Evolutionary conservation across 2,797 vertebrate species (phyloP).

Genomic region (Gadopsis marmoratus): DNA sequence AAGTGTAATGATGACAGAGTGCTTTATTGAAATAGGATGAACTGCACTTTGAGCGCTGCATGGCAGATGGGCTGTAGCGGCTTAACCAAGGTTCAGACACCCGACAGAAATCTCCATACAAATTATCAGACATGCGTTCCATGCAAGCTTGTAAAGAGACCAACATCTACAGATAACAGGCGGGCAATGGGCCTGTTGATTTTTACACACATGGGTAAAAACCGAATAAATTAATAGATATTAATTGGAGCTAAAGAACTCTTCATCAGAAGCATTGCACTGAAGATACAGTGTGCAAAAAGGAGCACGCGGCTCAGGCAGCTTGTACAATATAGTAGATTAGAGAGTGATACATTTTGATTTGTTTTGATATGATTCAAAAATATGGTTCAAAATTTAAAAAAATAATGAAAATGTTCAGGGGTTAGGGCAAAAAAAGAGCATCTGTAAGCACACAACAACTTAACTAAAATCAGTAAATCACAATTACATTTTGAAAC

Average conservation of each 20-base stretch:
- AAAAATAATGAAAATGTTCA: neutral
- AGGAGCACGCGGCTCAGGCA: neutral
- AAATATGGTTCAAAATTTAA: neutral
- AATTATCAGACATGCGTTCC: slow-evolving; percentile 23
- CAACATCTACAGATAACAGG: neutral
- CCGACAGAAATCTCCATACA: slow-evolving; percentile 31
- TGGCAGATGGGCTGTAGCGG: slow-evolving; percentile 26
- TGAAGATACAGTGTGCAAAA: neutral
- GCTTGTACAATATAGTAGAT: neutral
- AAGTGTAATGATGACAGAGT: slow-evolving; percentile 21
- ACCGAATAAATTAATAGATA: neutral
- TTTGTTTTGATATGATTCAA: slow-evolving; percentile 7
- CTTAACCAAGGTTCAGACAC: slow-evolving; percentile 24
- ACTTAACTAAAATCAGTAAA: slow-evolving; percentile 12
- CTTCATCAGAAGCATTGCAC: neutral
- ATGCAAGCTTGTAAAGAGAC: slow-evolving; percentile 1
- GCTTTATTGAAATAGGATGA: slow-evolving; percentile 12
- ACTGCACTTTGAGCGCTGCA: neutral
- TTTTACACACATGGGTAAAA: neutral
- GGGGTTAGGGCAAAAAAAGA: too few species aligned
- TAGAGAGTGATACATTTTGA: neutral
- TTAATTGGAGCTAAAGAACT: neutral
- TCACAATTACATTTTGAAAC: slow-evolving; percentile 14
- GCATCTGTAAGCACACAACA: neutral
- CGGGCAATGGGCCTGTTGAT: neutral